Conservation (phyloP, 2,888 invertebrate genomes). For the Acanthococcus lagerstroemiae region DNA sequence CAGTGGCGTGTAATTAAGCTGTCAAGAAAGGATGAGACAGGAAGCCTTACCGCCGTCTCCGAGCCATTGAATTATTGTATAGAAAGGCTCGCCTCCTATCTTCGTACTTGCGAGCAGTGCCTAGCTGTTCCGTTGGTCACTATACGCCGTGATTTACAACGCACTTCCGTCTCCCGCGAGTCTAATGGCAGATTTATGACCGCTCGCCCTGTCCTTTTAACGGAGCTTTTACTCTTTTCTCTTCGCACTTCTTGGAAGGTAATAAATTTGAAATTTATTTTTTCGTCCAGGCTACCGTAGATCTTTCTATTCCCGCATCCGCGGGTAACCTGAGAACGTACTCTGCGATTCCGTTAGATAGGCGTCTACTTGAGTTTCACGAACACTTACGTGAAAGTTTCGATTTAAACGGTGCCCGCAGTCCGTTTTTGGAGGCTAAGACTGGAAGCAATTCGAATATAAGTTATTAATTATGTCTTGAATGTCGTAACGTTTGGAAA, state of each 20-base stretch:
- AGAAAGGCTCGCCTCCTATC: not conserved
- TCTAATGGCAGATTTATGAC: conserved; percentile 20
- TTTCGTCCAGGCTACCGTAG: no score
- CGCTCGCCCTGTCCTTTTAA: conserved; percentile 22
- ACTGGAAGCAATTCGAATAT: no score
- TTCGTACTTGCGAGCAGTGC: not conserved
- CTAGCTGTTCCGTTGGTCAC: conserved; percentile 23
- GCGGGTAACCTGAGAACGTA: no score
- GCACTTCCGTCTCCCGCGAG: conserved; percentile 22
- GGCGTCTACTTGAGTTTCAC: no score
- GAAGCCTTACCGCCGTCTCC: conserved; percentile 15
- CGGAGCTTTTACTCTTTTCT: conserved; percentile 24
- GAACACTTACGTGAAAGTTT: no score
- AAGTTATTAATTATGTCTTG: no score
- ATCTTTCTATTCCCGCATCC: no score
- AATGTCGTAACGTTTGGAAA: no score
- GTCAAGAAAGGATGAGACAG: conserved; percentile 27
- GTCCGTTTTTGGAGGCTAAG: no score
- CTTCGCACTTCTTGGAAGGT: conserved; percentile 16
- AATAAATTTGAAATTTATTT: conserved; percentile 22
- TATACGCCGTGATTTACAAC: conserved; percentile 12
- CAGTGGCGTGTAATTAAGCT: conserved; percentile 24
- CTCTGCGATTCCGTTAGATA: no score
- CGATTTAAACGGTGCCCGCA: no score
- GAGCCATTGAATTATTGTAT: conserved; percentile 24